Conservation (phyloP, 2,113 vertebrate genomes). For the Notiomystis cincta region DNA sequence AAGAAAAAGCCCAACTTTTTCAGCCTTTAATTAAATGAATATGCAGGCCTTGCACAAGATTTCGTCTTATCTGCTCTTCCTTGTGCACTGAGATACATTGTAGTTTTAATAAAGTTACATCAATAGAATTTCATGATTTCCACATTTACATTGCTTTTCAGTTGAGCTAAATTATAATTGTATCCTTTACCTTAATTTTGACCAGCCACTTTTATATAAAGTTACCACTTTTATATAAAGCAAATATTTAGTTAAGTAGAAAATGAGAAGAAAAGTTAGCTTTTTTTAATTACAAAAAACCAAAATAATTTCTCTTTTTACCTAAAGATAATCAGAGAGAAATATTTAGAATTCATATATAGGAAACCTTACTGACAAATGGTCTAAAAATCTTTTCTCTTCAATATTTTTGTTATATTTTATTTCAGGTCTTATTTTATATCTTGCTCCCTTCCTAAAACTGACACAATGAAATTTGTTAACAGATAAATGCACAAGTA, state of each 20-base stretch:
- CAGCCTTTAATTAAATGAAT: background rate
- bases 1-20: background rate
- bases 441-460: background rate
- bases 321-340: background rate
- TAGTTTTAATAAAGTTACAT: background rate
- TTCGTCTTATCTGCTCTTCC: background rate
- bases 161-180: background rate
- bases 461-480: background rate
- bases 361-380: background rate
- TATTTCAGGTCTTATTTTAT: background rate
- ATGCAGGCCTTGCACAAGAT: background rate
- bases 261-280: background rate
- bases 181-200: background rate
- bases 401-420: background rate
- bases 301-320: background rate
- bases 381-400: background rate
- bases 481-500: background rate
- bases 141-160: background rate
- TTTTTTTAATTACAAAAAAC: background rate
- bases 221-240: background rate
- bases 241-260: background rate
- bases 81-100: background rate
- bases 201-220: no score
- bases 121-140: background rate
- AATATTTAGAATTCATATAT: background rate